Evolutionary conservation across 2,888 invertebrate species (phyloP), one percentile per base, ranked within the genome.

Genomic region (Metopia argyrocephala): DNA sequence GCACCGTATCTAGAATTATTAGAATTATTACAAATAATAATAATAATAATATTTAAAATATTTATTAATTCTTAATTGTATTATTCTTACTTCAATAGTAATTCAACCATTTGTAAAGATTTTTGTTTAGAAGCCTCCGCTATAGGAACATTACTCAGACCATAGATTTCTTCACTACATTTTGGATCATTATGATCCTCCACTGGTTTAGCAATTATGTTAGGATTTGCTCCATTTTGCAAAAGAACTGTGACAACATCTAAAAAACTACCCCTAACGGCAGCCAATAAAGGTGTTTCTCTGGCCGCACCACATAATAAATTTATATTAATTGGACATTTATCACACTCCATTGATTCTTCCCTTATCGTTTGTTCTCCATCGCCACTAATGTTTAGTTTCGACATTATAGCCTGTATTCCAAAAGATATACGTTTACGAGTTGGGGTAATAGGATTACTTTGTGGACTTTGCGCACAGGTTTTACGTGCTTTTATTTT

Each of bases 401-500:
- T 94, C 61, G 95, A 95, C 92, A 97, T 96, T 61, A 97, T 94
- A 25, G 96, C 95, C 87, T 96, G 96, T 82, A 97, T 97, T 0
- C 97, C 96, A 86, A 95, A 94, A 0, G 97, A 96, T 84, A 97
- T 95, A 81, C 96, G 93, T 83, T 94, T 92, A 59, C 94, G 93
- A 2, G 92, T 94, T 7, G 89, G 89, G 59, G 90, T 90, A 21
- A 89, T 86, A n/a, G 88, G 88, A 86, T 87, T 91, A 81, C 83
- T 90, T 86, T 82, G 86, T 1, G 87, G 86, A 78, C 82, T 84
- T 57, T 62, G 84, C 15, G 28, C 76, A 68, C 82, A 70, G 1
- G 91, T 91, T 83, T 92, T 92, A 6, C 87, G 90, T 21, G 89
- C 89, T 87, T 93, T 93, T 0, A 95, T 92, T 86, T 92, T 92